Evolutionary conservation across 1,140 invertebrate species (phyloP), one percentile per base, ranked within the genome.

Genomic region (Drosophila repletoides): DNA sequence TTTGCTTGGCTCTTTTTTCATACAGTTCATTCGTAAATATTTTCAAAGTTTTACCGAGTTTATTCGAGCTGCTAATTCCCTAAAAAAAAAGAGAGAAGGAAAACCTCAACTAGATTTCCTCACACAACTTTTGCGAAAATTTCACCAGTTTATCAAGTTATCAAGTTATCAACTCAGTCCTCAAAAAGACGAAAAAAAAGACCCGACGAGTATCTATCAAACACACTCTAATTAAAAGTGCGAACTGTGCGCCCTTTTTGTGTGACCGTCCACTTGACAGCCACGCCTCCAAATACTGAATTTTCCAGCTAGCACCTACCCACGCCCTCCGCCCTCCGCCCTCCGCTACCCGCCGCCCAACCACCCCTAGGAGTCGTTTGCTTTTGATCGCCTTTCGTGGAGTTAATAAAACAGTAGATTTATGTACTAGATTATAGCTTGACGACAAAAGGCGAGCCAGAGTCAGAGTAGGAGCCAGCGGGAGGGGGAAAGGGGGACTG

Each of bases 391-490:
- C 43, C 72, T 86, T 83, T 34, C 31, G 38, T 46, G 56, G 46
- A 61, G 74, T 79, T 86, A 83, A 79, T 81, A 74, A 86, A 75
- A 79, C 65, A 63, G 65, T 72, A 84, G 79, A 84, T 84, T 84
- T 84, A 84, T 86, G 75, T 73, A 74, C 70, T 75, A 79, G 79
- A 84, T 84, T 79, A n/a, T n/a, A 84, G 71, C 71, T 71, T 75
- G 53, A 75, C 80, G 86, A 84, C 79, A 63, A 60, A 74, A 63
- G 49, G 31, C 49, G 9, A 58, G 56, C 26, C n/a, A n/a, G n/a
- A n/a, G 40, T 33, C 55, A 5, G 22, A 12, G 9, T 24, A 10
- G 21, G 10, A 2, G 5, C 1, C 5, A 5, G 10, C 6, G 28
- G 49, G 7, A 14, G 24, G 21, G 59, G 56, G 29, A 38, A 45